These are phyloP conservation scores for Lycophotia porphyrea DNA, from an alignment of 2,888 invertebrate genomes.

Conservation along the genomic window DNA sequence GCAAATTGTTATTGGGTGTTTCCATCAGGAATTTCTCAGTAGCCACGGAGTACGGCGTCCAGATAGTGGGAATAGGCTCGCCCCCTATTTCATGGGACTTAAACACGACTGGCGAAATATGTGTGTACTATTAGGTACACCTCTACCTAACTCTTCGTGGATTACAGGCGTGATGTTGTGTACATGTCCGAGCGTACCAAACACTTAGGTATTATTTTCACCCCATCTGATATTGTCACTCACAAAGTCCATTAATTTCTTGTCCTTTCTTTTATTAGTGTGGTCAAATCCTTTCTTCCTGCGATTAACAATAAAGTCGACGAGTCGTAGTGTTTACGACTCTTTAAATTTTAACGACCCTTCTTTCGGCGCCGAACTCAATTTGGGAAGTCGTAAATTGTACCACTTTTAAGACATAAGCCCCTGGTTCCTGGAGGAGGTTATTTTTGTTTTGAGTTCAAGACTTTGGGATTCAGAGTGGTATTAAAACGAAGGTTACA, in stretches of 20 bases:
- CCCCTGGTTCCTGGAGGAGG: slow-evolving; percentile 15
- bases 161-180: not conserved
- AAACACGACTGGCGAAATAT: too few relatives aligned
- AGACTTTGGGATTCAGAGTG: slow-evolving; percentile 26
- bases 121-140: too few relatives aligned
- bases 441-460: slow-evolving; percentile 38
- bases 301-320: slow-evolving; percentile 25
- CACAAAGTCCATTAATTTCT: not conserved
- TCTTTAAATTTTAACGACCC: slow-evolving; percentile 48
- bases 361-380: slow-evolving; percentile 37
- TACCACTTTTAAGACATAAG: slow-evolving; percentile 11
- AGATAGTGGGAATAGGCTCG: too few relatives aligned
- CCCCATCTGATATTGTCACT: not conserved
- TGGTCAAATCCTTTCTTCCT: slow-evolving; percentile 9
- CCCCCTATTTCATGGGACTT: too few relatives aligned
- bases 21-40: too few relatives aligned
- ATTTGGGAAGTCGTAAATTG: slow-evolving; percentile 51
- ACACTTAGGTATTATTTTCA: not conserved
- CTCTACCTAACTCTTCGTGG: not conserved
- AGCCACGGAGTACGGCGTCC: too few relatives aligned
- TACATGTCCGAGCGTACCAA: not conserved
- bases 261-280: not conserved
- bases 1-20: too few relatives aligned
- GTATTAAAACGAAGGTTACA: slow-evolving; percentile 13
- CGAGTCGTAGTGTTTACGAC: slow-evolving; percentile 42